Conservation (phyloP, 2,113 vertebrate species). For the Equus quagga region DNA sequence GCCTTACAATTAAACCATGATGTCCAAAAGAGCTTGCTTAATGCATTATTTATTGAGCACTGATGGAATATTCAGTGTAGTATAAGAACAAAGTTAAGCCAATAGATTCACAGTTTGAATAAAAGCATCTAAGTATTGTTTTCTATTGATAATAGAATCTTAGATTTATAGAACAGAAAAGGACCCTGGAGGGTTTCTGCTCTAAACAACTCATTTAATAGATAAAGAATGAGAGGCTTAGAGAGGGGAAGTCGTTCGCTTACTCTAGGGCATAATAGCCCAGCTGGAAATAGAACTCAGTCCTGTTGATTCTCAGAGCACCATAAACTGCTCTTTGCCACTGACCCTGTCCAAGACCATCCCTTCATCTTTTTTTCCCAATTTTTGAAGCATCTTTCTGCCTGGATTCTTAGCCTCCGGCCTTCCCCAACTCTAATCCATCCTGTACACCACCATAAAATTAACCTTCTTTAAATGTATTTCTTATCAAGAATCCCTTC, state of each 20-base stretch:
- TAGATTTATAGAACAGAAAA: slow-evolving; percentile 51
- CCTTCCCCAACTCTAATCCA: background rate
- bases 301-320: background rate
- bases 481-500: background rate
- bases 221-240: slow-evolving; percentile 14
- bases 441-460: background rate
- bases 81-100: slow-evolving; percentile 18
- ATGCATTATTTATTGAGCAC: slow-evolving; percentile 78
- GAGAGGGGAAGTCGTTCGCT: background rate
- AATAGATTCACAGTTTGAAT: slow-evolving; percentile 53
- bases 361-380: background rate
- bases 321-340: background rate
- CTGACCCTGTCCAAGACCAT: background rate
- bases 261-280: background rate
- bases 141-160: slow-evolving; percentile 46
- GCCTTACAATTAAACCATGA: slow-evolving; percentile 67
- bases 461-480: slow-evolving; percentile 36
- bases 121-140: slow-evolving; percentile 65
- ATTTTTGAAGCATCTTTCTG: background rate
- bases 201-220: slow-evolving; percentile 39
- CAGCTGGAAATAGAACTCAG: slow-evolving; percentile 26
- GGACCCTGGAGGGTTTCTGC: slow-evolving; percentile 12
- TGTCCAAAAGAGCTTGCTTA: slow-evolving; percentile 74
- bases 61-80: slow-evolving; percentile 48
- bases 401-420: background rate